Conservation (phyloP, 2,797 vertebrate genomes). For the Tokudaia muenninki region DNA sequence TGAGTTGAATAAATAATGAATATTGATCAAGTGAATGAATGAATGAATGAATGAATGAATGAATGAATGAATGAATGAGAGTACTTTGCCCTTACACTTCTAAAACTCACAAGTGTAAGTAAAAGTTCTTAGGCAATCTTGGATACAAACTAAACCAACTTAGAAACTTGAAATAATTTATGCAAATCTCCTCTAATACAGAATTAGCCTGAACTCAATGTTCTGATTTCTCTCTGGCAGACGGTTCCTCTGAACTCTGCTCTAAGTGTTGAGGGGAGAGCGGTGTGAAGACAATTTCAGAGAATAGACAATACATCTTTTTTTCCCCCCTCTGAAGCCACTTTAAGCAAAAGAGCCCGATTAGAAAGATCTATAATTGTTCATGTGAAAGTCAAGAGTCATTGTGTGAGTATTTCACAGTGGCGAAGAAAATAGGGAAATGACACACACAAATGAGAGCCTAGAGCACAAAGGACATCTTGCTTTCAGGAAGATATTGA, state of each 20-base stretch:
- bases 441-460: neutral
- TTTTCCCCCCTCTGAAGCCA: conserved; percentile 25
- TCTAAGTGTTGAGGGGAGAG: conserved; percentile 22
- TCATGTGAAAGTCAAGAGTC: conserved; percentile 21
- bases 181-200: conserved; percentile 78
- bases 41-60: conserved; percentile 44
- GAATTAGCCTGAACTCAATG: conserved; percentile 76
- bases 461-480: neutral
- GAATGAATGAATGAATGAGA: conserved; percentile 43
- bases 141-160: conserved; percentile 72
- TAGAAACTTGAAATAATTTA: conserved; percentile 76
- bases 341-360: conserved; percentile 52
- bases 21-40: conserved; percentile 32
- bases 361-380: conserved; percentile 31
- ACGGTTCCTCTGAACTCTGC: conserved; percentile 62
- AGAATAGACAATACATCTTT: conserved; percentile 63
- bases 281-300: conserved; percentile 60
- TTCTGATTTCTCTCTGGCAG: conserved; percentile 73
- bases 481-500: neutral
- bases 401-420: neutral
- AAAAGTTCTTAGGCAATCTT: conserved; percentile 52
- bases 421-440: conserved; percentile 5
- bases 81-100: neutral
- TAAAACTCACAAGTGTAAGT: conserved; percentile 31
- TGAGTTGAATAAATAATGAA: conserved; percentile 31